Conservation (phyloP, 2,113 vertebrate genomes). For the Pelmatolapia mariae region DNA sequence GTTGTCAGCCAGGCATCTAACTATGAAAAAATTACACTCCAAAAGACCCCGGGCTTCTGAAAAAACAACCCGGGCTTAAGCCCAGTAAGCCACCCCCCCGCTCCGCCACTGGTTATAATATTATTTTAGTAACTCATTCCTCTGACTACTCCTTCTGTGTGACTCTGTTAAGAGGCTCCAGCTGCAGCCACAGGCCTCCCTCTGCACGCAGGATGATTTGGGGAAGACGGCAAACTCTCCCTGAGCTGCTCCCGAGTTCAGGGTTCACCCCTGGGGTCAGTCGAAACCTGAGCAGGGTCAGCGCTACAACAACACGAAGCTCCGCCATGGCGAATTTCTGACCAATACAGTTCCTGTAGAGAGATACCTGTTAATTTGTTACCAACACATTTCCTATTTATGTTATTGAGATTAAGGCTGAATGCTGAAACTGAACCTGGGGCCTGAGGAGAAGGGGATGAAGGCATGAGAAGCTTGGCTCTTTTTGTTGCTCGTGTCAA, state of each 20-base stretch:
- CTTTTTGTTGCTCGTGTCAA: conserved; percentile 67
- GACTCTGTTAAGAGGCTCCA: conserved; percentile 63
- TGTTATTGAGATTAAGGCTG: neutral
- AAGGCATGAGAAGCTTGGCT: conserved; percentile 69
- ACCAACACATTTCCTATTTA: neutral
- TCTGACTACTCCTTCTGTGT: neutral
- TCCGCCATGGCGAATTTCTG: conserved; percentile 89
- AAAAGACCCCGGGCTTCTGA: too few species aligned
- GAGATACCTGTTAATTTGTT: neutral
- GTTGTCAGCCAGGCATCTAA: too few species aligned
- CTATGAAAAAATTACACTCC: too few species aligned
- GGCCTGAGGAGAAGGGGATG: conserved; percentile 87
- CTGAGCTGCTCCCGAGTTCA: neutral
- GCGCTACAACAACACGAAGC: conserved; percentile 78
- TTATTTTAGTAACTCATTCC: neutral
- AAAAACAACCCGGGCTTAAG: too few species aligned
- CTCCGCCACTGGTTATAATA: too few species aligned
- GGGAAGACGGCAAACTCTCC: conserved; percentile 64
- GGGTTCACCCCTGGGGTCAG: conserved; percentile 61
- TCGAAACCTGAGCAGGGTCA: conserved; percentile 78
- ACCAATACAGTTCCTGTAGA: conserved; percentile 86
- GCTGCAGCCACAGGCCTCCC: conserved; percentile 76
- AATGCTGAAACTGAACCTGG: conserved; percentile 70
- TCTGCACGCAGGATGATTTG: conserved; percentile 79
- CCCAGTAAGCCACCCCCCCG: too few species aligned